Base-by-base conservation (phyloP, 1,140 invertebrate genomes). In the Portunus trituberculatus region DNA sequence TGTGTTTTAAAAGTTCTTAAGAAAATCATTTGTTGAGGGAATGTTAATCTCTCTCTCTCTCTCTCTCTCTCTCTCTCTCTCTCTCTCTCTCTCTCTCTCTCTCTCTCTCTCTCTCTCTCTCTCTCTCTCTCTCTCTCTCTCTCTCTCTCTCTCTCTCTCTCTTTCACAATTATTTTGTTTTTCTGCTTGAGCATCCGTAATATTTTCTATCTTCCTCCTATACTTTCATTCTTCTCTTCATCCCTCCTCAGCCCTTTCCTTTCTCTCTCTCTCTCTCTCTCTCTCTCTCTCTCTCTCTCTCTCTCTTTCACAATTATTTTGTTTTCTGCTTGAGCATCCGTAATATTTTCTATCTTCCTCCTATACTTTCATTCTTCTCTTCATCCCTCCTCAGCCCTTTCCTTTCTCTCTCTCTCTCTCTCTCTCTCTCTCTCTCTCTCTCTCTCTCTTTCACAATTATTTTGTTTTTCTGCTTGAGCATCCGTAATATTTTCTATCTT, bases 1-100 rank as follows among this genome's bases (percentile, higher is more conserved):
- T 39, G 39, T 39, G 39, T 39, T 39, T 39, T 39, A 39, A 39
- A 39, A 39, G 6, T 39, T 39, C 39, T 39, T 39, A 39, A 6
- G 39, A 39, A 39, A 39, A 39, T 2, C 39, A 39, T 39, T 1
- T 39, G 6, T 39, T n/a, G n/a, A 6, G 39, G 39, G 39, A 6
- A 59, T 59, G 16, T 59, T 0, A 59, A 59, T 39, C n/a, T 84
- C 83, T 84, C n/a, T 84, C 31, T 84, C 31, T 32, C 31, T 31
- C 83, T 86, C 83, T 86, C 83, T 86, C 28, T 86, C 32, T 86
- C 32, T 39, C 83, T 39, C 83, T 86, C 83, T 86, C 32, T 86
- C 28, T 86, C 32, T 31, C 83, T 31, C 32, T 39, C 28, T 39
- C 83, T 39, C 32, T 86, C 83, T 39, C 32, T 29, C 32, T 86